These are phyloP conservation scores for Aurelia sp. DNA, from an alignment of 30 jellyfish, hydroid and myxozoan genomes.

Conservation along the genomic window DNA sequence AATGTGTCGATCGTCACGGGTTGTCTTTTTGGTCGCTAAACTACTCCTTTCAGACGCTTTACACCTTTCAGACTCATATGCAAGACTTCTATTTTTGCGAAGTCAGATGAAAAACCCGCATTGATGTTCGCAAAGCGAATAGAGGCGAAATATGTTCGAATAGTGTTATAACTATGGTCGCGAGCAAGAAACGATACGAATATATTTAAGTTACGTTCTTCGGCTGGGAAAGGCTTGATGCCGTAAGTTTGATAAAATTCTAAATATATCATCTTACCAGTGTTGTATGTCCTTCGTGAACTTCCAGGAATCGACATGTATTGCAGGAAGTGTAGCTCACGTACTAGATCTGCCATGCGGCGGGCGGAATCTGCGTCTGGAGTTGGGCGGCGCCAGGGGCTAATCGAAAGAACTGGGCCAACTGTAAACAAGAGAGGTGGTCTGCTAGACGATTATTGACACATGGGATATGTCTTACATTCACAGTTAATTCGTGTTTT, in stretches of 20 bases:
- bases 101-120: too few species aligned
- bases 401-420: too few species aligned
- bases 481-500: too few species aligned
- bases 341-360: background rate
- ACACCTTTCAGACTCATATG: constrained; percentile 4
- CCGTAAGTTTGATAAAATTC: background rate
- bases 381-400: too few species aligned
- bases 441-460: too few species aligned
- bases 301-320: background rate
- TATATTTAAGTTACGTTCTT: background rate
- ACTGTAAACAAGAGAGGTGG: too few species aligned
- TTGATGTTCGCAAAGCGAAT: background rate
- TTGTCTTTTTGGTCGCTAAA: constrained; percentile 6
- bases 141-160: background rate
- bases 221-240: background rate
- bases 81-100: too few species aligned
- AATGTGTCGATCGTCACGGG: constrained; percentile 3
- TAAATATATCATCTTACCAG: too few species aligned
- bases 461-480: too few species aligned
- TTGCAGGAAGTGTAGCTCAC: background rate
- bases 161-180: background rate
- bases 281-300: background rate
- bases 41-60: constrained; percentile 4
- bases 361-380: constrained; percentile 11
- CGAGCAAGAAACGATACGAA: constrained; percentile 3